Evolutionary conservation across 2,113 vertebrate genomes (phyloP).

Genomic region (Rhadina sibilatrix): DNA sequence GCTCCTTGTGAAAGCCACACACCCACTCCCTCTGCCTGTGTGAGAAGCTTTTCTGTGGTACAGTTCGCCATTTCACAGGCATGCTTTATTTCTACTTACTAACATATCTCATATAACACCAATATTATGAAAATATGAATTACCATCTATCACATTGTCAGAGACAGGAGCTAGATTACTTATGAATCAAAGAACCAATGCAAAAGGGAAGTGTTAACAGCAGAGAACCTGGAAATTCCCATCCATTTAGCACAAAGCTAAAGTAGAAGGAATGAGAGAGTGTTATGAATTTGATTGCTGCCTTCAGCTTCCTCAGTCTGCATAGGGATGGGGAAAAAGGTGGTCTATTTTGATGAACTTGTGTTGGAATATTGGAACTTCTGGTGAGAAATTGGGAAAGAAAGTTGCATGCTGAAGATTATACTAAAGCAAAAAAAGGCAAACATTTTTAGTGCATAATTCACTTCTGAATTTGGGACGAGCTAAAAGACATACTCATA

Average conservation of each 20-base stretch:
- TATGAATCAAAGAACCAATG: background rate
- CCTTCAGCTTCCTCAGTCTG: background rate
- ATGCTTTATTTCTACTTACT: too few species aligned
- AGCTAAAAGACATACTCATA: background rate
- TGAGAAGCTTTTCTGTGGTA: too few species aligned
- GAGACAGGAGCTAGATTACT: background rate
- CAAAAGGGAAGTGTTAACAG: background rate
- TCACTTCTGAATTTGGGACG: background rate
- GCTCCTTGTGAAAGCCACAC: too few species aligned
- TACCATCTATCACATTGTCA: background rate
- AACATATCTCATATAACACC: too few species aligned
- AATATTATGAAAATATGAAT: too few species aligned
- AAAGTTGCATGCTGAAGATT: accelerated
- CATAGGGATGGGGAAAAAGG: background rate
- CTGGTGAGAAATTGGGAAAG: background rate
- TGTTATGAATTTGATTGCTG: background rate
- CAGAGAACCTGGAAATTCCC: background rate
- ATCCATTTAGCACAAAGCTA: background rate
- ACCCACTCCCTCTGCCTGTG: too few species aligned
- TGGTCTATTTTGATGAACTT: accelerated
- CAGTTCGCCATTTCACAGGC: too few species aligned
- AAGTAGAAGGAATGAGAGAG: background rate
- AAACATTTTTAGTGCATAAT: background rate
- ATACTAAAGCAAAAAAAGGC: background rate
- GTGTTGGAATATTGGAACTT: background rate